Evolutionary conservation across 2,888 invertebrate genomes (phyloP).

Genomic region (Standfussiana lucernea): DNA sequence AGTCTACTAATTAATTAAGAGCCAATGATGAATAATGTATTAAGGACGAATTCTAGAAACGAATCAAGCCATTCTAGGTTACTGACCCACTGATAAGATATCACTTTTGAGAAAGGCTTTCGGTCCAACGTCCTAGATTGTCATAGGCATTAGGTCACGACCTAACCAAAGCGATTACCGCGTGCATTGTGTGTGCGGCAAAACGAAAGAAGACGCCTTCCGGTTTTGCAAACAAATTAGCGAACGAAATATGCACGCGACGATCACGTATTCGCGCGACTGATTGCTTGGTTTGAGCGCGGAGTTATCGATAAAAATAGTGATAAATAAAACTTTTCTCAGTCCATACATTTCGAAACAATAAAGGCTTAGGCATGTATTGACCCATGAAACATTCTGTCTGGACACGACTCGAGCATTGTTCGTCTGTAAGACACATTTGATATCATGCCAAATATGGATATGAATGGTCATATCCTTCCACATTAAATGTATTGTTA

Average conservation of each 20-base stretch:
- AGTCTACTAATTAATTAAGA: conserved; percentile 11
- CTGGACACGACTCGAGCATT: conserved; percentile 41
- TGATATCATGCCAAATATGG: conserved; percentile 67
- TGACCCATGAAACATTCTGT: conserved; percentile 25
- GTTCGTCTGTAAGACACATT: conserved; percentile 38
- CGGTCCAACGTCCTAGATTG: not conserved
- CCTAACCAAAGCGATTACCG: not conserved
- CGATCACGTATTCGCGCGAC: not conserved
- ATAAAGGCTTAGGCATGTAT: conserved; percentile 28
- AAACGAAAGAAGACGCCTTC: not conserved
- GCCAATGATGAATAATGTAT: conserved; percentile 6
- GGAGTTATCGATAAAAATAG: not conserved
- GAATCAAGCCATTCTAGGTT: conserved; percentile 8
- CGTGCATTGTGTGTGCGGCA: not conserved
- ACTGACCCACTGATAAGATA: conserved; percentile 11
- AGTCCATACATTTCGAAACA: conserved; percentile 3
- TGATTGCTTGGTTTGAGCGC: not conserved
- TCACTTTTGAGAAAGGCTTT: conserved; percentile 22
- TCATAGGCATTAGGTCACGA: not conserved
- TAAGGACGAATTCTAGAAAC: conserved; percentile 12
- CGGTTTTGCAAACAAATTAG: not conserved
- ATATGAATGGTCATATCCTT: conserved; percentile 60
- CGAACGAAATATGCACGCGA: not conserved
- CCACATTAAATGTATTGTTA: conserved; percentile 62
- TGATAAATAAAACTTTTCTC: not conserved